These are phyloP conservation scores for Gisinianus flammeolus DNA, from an alignment of 2,888 invertebrate species.

Conservation along the genomic window DNA sequence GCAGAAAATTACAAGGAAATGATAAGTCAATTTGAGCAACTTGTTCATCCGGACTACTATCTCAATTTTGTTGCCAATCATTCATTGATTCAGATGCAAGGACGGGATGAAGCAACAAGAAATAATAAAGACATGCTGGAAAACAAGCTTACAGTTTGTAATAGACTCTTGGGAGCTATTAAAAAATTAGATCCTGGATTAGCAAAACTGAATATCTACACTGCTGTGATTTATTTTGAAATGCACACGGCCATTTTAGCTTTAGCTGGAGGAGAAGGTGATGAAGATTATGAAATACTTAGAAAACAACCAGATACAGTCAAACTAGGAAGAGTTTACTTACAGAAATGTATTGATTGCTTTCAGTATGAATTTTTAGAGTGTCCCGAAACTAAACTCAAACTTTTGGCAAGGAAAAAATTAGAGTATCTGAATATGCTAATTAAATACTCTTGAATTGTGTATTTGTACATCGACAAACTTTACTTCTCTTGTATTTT, in stretches of 20 bases:
- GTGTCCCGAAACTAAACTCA: slow-evolving; percentile 62
- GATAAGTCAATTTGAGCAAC: slow-evolving; percentile 72
- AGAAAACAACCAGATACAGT: slow-evolving; percentile 52
- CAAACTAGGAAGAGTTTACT: slow-evolving; percentile 58
- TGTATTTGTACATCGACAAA: neutral
- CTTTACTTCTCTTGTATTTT: neutral
- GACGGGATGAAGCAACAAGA: slow-evolving; percentile 68
- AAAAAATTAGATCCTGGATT: slow-evolving; percentile 61
- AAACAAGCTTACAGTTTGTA: slow-evolving; percentile 59
- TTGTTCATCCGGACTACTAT: slow-evolving; percentile 84
- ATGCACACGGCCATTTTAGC: slow-evolving; percentile 63
- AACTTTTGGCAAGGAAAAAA: slow-evolving; percentile 58
- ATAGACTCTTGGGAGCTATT: slow-evolving; percentile 60
- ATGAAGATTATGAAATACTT: slow-evolving; percentile 54
- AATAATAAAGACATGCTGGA: slow-evolving; percentile 48
- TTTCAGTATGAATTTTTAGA: slow-evolving; percentile 61
- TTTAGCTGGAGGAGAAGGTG: slow-evolving; percentile 57
- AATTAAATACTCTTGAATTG: slow-evolving; percentile 39
- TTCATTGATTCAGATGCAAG: slow-evolving; percentile 79
- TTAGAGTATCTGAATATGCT: slow-evolving; percentile 56
- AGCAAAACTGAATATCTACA: slow-evolving; percentile 71
- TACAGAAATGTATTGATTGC: slow-evolving; percentile 61
- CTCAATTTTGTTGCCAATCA: slow-evolving; percentile 82
- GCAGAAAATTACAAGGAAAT: slow-evolving; percentile 64
- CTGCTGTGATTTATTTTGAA: slow-evolving; percentile 78